Evolutionary conservation across 2,888 invertebrate genomes (phyloP).

Genomic region (Nomada hirtipes): DNA sequence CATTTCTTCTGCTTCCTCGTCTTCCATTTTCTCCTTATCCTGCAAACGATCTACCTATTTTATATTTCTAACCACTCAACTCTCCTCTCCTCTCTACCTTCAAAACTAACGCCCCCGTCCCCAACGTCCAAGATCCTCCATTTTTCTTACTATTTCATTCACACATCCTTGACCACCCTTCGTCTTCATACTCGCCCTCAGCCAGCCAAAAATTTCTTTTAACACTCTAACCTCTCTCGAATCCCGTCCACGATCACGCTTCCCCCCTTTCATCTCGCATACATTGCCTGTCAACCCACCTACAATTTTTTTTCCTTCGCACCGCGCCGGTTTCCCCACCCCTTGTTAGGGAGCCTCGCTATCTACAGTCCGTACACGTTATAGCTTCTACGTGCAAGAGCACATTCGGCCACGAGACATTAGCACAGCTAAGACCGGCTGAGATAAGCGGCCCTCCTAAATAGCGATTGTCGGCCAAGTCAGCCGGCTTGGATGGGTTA

Average conservation of each 20-base stretch:
- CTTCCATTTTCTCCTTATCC: too few relatives aligned
- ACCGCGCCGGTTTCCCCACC: neutral
- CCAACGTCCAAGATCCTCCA: neutral
- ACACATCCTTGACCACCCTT: neutral
- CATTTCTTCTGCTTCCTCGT: neutral
- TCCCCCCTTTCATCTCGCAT: too few relatives aligned
- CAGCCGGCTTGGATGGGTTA: conserved; percentile 68
- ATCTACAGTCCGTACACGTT: conserved; percentile 15
- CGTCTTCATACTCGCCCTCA: too few relatives aligned
- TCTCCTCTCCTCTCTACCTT: neutral
- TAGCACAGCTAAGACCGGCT: conserved; percentile 65
- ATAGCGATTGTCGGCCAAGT: conserved; percentile 73
- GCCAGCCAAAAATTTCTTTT: too few relatives aligned
- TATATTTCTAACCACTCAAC: neutral
- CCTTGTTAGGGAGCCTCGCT: conserved; percentile 3
- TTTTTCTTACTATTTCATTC: neutral
- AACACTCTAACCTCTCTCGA: too few relatives aligned
- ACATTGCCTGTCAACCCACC: neutral
- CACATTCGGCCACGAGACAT: conserved; percentile 60
- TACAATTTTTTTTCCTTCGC: neutral
- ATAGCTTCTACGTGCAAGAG: conserved; percentile 32
- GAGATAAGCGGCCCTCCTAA: conserved; percentile 69
- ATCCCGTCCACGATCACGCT: too few relatives aligned
- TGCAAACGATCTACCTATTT: too few relatives aligned
- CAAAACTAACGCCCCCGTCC: neutral